phyloP scores from a whole-genome alignment of 1,140 invertebrate genomes.

The Drosophila chauvacae region DNA sequence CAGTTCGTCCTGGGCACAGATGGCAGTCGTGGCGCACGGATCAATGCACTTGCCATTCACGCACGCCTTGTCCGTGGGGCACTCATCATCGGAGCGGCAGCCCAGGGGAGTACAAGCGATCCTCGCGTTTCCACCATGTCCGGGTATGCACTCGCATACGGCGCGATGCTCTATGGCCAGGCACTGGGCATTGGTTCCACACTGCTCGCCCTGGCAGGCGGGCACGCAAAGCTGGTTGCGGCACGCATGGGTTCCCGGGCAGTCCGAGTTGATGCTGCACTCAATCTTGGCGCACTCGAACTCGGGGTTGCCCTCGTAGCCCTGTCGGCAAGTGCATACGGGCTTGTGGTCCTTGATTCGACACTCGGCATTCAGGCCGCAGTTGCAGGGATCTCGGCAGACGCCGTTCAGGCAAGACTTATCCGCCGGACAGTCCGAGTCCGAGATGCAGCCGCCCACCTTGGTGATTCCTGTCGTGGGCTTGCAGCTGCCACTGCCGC shows the following conservation, averaged over 20 bases:
- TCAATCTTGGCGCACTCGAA: conserved; percentile 90
- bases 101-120: conserved; percentile 90
- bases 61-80: conserved; percentile 90
- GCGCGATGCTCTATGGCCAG: conserved; percentile 90
- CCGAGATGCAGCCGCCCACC: conserved; percentile 89
- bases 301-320: conserved; percentile 92
- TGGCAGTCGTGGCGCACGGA: conserved; percentile 88
- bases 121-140: conserved; percentile 92
- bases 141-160: conserved; percentile 92
- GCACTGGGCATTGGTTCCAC: conserved; percentile 90
- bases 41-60: conserved; percentile 91
- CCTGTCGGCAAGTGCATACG: conserved; percentile 91
- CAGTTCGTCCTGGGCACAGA: conserved; percentile 89
- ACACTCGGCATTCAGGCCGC: conserved; percentile 92
- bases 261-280: conserved; percentile 90
- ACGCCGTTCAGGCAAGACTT: conserved; percentile 91
- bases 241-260: conserved; percentile 91
- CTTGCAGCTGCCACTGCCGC: conserved; percentile 91
- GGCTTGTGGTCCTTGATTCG: conserved; percentile 92
- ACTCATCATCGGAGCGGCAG: conserved; percentile 91
- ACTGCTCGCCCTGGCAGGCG: conserved; percentile 90
- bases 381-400: conserved; percentile 92
- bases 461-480: conserved; percentile 88
- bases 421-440: conserved; percentile 90
- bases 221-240: conserved; percentile 91